Evolutionary conservation across 2,113 vertebrate genomes (phyloP).

Genomic region (Tor tambroides): DNA sequence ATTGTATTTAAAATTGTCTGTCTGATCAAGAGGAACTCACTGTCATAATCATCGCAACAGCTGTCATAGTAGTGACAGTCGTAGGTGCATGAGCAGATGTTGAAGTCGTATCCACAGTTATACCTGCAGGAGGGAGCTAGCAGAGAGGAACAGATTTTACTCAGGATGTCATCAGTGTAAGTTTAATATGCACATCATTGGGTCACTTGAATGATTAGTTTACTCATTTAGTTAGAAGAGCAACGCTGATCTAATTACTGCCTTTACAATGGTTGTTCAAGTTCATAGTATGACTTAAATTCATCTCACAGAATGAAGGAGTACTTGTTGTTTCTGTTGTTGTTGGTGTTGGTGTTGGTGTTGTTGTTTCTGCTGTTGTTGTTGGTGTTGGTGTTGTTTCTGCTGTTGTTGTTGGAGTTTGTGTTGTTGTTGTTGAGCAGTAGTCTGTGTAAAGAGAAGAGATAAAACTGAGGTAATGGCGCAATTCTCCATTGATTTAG

Average conservation of each 20-base stretch:
- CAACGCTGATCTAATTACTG: neutral
- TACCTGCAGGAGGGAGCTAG: conserved; percentile 41
- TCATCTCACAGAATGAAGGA: too few relatives aligned
- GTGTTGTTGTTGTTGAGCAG: neutral
- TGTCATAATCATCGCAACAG: conserved; percentile 62
- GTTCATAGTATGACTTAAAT: too few relatives aligned
- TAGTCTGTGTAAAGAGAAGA: neutral
- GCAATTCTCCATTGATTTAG: too few relatives aligned
- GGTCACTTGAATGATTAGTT: neutral
- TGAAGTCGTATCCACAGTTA: conserved; percentile 57
- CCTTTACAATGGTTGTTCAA: neutral
- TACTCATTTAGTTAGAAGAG: neutral
- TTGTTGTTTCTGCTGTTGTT: too few relatives aligned
- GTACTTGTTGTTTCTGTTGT: too few relatives aligned
- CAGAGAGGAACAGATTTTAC: neutral
- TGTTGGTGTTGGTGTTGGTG: too few relatives aligned
- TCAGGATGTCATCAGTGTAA: too few relatives aligned
- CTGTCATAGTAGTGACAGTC: conserved; percentile 59
- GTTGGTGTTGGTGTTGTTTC: too few relatives aligned
- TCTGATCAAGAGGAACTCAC: conserved; percentile 39
- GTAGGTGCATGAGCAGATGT: conserved; percentile 68
- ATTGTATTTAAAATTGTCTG: neutral
- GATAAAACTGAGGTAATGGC: neutral
- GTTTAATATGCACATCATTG: neutral
- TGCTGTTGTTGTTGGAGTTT: too few relatives aligned